Conservation (phyloP, 2,113 vertebrate species). For the Electrona antarctica region DNA sequence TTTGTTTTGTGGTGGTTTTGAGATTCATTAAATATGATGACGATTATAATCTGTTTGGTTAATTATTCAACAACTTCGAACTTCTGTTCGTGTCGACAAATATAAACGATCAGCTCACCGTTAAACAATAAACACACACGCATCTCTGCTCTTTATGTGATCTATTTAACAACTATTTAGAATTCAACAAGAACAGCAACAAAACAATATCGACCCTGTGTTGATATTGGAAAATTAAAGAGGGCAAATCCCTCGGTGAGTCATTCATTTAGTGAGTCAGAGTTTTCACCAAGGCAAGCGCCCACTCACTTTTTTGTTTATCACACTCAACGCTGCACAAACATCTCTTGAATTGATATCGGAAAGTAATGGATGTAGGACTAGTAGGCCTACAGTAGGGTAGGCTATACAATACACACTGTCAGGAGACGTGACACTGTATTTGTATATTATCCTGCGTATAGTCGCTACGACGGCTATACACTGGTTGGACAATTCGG, state of each 20-base stretch:
- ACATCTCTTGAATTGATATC: neutral
- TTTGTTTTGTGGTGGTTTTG: slow-evolving; percentile 70
- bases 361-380: too few relatives aligned
- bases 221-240: slow-evolving; percentile 56
- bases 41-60: slow-evolving; percentile 47
- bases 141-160: too few relatives aligned
- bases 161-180: too few relatives aligned
- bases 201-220: slow-evolving; percentile 10
- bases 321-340: slow-evolving; percentile 6
- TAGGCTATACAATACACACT: too few relatives aligned
- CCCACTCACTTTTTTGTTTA: slow-evolving; percentile 58
- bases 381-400: too few relatives aligned
- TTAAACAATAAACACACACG: neutral
- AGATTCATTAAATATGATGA: slow-evolving; percentile 45
- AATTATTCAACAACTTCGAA: slow-evolving; percentile 2
- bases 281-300: slow-evolving; percentile 43
- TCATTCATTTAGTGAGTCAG: slow-evolving; percentile 71
- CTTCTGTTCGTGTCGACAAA: neutral
- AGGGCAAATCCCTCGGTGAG: slow-evolving; percentile 67
- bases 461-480: too few relatives aligned
- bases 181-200: neutral
- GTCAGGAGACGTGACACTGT: too few relatives aligned
- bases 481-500: too few relatives aligned
- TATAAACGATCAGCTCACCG: neutral
- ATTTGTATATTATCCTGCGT: too few relatives aligned